phyloP scores from a whole-genome alignment of 2,888 invertebrate genomes.

The Polyommatus icarus region DNA sequence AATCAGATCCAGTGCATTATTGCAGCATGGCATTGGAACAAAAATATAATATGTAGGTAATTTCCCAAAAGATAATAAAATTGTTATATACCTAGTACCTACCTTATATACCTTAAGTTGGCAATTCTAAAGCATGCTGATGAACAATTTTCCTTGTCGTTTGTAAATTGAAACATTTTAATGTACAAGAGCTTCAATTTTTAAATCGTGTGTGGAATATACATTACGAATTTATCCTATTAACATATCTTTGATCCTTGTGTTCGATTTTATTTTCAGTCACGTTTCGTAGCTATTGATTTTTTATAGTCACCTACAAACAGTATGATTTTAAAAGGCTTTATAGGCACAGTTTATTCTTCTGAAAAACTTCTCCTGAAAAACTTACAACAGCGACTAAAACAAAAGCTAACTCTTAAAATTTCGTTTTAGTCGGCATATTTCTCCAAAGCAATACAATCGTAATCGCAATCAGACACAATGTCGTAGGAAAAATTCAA shows the following conservation, averaged over 20 bases:
- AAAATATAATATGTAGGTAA: no score
- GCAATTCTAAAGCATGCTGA: no score
- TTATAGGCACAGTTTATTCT: background rate
- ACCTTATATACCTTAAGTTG: background rate
- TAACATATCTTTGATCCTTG: conserved; percentile 10
- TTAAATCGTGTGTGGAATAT: conserved; percentile 8
- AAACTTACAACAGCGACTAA: background rate
- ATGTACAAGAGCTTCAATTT: conserved; percentile 16
- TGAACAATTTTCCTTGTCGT: background rate
- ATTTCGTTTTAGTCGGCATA: background rate
- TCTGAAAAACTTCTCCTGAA: background rate
- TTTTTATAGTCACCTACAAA: background rate
- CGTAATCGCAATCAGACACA: background rate
- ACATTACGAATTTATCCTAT: conserved; percentile 6
- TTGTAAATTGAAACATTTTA: conserved; percentile 7
- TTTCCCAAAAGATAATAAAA: no score
- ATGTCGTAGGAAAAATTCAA: conserved; percentile 10
- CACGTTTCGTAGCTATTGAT: background rate
- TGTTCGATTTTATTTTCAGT: conserved; percentile 15
- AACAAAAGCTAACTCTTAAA: background rate
- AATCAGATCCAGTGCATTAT: no score
- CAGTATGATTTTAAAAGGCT: background rate
- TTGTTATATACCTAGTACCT: no score
- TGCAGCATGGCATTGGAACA: no score
- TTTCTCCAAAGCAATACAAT: background rate